Evolutionary conservation across 2,797 vertebrate genomes (phyloP).

Genomic region (Moxostoma hubbsi): DNA sequence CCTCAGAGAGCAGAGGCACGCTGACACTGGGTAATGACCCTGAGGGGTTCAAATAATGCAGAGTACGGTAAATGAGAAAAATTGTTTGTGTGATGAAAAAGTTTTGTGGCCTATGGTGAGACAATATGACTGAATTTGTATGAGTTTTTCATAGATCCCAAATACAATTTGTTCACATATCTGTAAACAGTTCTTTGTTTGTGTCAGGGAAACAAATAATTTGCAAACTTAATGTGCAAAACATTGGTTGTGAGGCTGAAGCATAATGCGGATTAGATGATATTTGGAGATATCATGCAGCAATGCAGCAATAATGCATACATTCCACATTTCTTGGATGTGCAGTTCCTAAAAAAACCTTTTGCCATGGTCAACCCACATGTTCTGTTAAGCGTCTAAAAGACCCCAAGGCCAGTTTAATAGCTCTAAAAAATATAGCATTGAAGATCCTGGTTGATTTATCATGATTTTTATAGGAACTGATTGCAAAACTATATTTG

Average conservation of each 20-base stretch:
- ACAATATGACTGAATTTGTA: background rate
- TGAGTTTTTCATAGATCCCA: conserved; percentile 2
- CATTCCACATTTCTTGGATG: conserved; percentile 10
- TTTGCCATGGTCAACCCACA: background rate
- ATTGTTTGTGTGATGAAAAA: conserved; percentile 8
- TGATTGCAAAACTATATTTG: no score
- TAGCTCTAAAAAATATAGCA: no score
- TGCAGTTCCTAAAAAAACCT: background rate
- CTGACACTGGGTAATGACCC: conserved; percentile 29
- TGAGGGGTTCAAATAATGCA: conserved; percentile 19
- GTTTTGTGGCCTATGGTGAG: background rate
- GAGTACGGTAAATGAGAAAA: conserved; percentile 18
- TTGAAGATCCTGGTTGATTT: no score
- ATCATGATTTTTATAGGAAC: no score
- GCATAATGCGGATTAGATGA: conserved; percentile 38
- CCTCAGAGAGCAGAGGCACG: conserved; percentile 11
- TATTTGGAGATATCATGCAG: background rate
- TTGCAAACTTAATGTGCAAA: background rate
- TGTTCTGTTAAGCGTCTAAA: no score
- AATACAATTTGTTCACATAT: conserved; percentile 7
- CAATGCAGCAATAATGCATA: background rate
- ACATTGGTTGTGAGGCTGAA: conserved; percentile 9
- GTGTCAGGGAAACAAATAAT: conserved; percentile 20
- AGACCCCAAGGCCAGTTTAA: no score
- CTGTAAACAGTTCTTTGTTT: conserved; percentile 21